Evolutionary conservation across 2,888 invertebrate species (phyloP), one percentile per base, ranked within the genome.

Genomic region (Incurvaria masculella): DNA sequence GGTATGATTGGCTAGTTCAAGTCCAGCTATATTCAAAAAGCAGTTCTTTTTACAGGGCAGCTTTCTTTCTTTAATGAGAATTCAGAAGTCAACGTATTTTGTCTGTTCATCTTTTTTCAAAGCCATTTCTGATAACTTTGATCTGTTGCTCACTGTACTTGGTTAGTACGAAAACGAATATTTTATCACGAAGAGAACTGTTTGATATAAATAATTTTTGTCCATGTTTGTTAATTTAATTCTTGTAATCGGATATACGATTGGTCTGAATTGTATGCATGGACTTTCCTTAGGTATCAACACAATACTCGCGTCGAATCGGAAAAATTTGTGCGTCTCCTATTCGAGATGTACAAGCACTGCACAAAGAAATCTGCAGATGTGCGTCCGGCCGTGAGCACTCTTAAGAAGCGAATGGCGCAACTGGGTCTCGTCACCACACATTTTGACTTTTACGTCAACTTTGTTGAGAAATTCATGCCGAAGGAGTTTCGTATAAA

Each of bases 241-340:
- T 41, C 41, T 41, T n/a, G n/a, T n/a, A n/a, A n/a, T n/a, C n/a
- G n/a, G n/a, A n/a, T n/a, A n/a, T n/a, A n/a, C n/a, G n/a, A 26
- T 16, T 41, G 21, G 14, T 11, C 8, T 11, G 27, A 8, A 27
- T 27, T 33, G 16, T 43, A 18, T 45, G 44, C 14, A 10, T 14
- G 21, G 26, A 42, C 38, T 10, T 41, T 27, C 52, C 54, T 2
- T 55, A 78, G 78, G 51, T 78, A 78, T 55, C 64, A 71, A 50
- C 75, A 75, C 63, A 70, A 64, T 55, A 67, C 75, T 0, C 66
- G 78, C 5, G 57, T 75, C 0, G 63, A 72, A 10, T 67, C 78
- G 0, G 78, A 78, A 47, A 68, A 68, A 42, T 54, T 78, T 1
- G 71, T 72, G 0, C 64, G 68, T 18, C 57, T 52, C 0, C 52